Evolutionary conservation across 2,888 invertebrate genomes (phyloP).

Genomic region (Lepidochrysops patricia): DNA sequence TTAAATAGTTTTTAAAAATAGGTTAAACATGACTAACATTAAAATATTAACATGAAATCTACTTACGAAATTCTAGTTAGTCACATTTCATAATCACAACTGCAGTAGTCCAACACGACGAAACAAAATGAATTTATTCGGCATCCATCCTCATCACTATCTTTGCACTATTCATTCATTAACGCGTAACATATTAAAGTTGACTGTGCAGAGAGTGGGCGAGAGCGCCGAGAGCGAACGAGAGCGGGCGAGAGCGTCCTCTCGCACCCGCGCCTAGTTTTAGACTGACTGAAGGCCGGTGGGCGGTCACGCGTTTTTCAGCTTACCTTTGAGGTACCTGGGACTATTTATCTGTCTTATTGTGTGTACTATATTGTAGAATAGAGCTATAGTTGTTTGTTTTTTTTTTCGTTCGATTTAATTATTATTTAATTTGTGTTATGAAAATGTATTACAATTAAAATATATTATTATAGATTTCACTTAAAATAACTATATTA

Average conservation of each 20-base stretch:
- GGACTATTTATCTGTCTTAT: slow-evolving; percentile 22
- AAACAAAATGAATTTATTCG: slow-evolving; percentile 29
- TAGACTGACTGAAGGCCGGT: slow-evolving; percentile 40
- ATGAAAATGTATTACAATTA: no score
- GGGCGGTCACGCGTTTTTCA: slow-evolving; percentile 31
- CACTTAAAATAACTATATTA: no score
- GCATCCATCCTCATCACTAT: slow-evolving; percentile 47
- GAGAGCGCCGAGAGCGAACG: slow-evolving; percentile 28
- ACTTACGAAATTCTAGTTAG: slow-evolving; percentile 43
- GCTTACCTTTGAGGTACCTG: slow-evolving; percentile 29
- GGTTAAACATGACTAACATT: background rate
- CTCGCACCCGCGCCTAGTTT: slow-evolving; percentile 33
- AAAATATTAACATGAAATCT: slow-evolving; percentile 16
- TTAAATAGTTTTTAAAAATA: background rate
- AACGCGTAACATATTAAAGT: slow-evolving; percentile 54
- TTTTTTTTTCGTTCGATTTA: background rate
- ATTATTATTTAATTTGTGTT: background rate
- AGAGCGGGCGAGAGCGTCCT: slow-evolving; percentile 31
- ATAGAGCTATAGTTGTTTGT: background rate
- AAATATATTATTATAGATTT: no score
- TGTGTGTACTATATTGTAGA: slow-evolving; percentile 8
- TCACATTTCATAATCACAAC: slow-evolving; percentile 60
- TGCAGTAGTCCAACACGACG: slow-evolving; percentile 40
- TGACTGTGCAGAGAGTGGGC: slow-evolving; percentile 34
- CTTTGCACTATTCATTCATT: slow-evolving; percentile 36